Evolutionary conservation across 2,797 vertebrate species (phyloP), one percentile per base, ranked within the genome.

Genomic region (Anomalospiza imberbis): DNA sequence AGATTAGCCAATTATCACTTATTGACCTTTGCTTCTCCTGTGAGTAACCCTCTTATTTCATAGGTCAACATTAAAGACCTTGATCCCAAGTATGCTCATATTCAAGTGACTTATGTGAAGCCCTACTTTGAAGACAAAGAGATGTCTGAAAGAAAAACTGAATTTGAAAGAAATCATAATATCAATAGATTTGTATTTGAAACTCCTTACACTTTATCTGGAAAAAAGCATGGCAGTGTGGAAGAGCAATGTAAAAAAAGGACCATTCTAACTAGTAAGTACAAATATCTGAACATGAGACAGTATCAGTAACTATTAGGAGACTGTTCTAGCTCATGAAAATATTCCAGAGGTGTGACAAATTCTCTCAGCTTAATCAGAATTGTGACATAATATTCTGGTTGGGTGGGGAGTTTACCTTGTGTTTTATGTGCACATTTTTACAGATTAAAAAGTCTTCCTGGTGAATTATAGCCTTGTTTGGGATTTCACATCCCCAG

Each of bases 61-160:
- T 80, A 99, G 99, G 99, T 99, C 19, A 99, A 98, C 78, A 78
- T 98, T 92, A 99, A 99, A 97, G 99, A 99, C 13, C 98, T 99
- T 91, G 99, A 99, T 94, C 94, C 98, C 19, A 99, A 99, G 97
- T 99, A 99, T 19, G 99, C 99, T 88, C 98, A 99, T 80, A 97
- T 99, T 89, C 99, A 99, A 98, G 99, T 99, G 95, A 99, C 99
- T 2, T 99, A 99, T 0, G 99, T 99, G 92, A 99, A 99, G 94
- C 98, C 99, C 2, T 99, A 98, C 91, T 99, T 99, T 44, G 99
- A 99, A 60, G 99, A 99, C 60, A 99, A 99, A 96, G 99, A 99
- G 83, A 97, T 98, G 19, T 97, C 97, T 2, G 99, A 99, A 96
- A 98, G 98, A 95, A 99, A 98, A 95, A 99, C 98, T 0, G 98